Conservation (phyloP, 2,113 vertebrate genomes). For the Ameiurus melas region DNA sequence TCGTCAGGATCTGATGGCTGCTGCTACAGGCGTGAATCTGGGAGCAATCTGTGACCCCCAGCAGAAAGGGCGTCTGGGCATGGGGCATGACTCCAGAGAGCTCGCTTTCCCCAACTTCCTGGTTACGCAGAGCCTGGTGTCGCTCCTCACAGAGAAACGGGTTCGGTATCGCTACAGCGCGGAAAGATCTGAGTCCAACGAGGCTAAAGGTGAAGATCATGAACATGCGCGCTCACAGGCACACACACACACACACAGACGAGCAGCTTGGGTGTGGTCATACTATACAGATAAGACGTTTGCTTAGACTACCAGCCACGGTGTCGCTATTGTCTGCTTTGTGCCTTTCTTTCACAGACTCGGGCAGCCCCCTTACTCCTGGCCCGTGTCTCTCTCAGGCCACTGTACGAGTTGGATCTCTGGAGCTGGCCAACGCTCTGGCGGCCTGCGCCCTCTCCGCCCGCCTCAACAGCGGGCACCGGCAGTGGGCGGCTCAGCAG, state of each 20-base stretch:
- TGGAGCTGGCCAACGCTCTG: constrained; percentile 78
- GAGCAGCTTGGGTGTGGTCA: too few relatives aligned
- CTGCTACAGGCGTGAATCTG: constrained; percentile 72
- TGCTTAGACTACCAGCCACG: not conserved
- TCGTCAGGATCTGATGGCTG: constrained; percentile 75
- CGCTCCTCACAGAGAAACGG: constrained; percentile 75
- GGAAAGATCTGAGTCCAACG: constrained; percentile 62
- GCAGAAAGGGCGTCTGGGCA: constrained; percentile 61
- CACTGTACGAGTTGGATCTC: constrained; percentile 66
- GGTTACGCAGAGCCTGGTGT: constrained; percentile 78
- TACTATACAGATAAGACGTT: too few relatives aligned
- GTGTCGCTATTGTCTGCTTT: not conserved
- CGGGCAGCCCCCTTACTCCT: constrained; percentile 55
- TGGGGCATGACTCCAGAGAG: constrained; percentile 61
- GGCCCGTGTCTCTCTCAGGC: constrained; percentile 60
- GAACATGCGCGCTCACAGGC: not conserved
- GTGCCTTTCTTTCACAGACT: constrained; percentile 59
- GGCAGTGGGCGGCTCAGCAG: constrained; percentile 78
- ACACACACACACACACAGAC: not conserved
- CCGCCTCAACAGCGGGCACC: constrained; percentile 69
- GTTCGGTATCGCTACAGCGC: constrained; percentile 61
- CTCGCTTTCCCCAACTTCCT: constrained; percentile 68
- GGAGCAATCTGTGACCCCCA: constrained; percentile 66
- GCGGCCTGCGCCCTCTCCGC: constrained; percentile 78
- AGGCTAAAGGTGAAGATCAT: constrained; percentile 63